Conservation (phyloP, 2,113 vertebrate genomes). For the Caloenas nicobarica region DNA sequence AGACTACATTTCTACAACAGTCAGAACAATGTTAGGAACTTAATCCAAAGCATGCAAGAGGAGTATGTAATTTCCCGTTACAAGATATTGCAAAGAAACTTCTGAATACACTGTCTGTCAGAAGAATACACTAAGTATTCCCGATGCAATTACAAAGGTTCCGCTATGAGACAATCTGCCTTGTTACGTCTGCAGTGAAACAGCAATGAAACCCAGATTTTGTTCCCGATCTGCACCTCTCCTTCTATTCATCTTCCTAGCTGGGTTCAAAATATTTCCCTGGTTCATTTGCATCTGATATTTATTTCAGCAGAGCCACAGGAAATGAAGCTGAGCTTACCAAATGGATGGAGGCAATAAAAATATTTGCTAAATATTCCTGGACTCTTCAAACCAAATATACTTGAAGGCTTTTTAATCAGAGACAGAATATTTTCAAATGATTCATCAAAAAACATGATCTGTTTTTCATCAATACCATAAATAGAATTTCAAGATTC, state of each 20-base stretch:
- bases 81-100: neutral
- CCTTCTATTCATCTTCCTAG: neutral
- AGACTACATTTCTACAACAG: neutral
- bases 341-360: slow-evolving; percentile 19
- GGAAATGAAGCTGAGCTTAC: slow-evolving; percentile 52
- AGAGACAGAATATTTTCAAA: slow-evolving; percentile 3
- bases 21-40: neutral
- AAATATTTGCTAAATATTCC: slow-evolving; percentile 20
- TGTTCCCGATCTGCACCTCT: neutral
- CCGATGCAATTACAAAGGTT: neutral
- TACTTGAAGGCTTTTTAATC: slow-evolving; percentile 8
- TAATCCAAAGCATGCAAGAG: neutral
- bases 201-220: neutral
- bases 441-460: neutral
- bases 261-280: neutral
- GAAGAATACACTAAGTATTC: neutral
- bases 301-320: slow-evolving; percentile 7
- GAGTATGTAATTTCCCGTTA: neutral
- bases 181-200: neutral
- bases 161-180: neutral
- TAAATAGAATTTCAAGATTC: neutral
- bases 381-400: slow-evolving; percentile 5
- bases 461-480: neutral
- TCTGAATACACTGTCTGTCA: neutral
- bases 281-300: slow-evolving; percentile 9